These are phyloP conservation scores for Sminthopsis crassicaudata DNA, from an alignment of 2,113 vertebrate species.

Conservation along the genomic window DNA sequence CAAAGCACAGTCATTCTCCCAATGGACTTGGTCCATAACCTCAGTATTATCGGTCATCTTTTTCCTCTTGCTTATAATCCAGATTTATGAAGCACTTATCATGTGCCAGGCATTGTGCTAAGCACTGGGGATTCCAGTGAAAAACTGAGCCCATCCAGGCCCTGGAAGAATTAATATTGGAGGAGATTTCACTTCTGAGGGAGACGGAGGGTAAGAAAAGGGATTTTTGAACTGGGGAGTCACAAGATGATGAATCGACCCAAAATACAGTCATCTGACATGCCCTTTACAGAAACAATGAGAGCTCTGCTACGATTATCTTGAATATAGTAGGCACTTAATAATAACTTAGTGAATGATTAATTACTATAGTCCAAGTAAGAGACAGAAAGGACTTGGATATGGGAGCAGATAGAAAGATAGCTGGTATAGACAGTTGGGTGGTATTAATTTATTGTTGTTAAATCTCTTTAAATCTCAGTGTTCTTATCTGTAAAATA, in stretches of 20 bases:
- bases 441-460: too few relatives aligned
- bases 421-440: too few relatives aligned
- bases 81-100: not conserved
- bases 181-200: not conserved
- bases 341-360: not conserved
- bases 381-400: not conserved
- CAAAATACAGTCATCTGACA: not conserved
- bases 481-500: not conserved
- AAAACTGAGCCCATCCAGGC: not conserved
- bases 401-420: not conserved
- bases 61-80: not conserved
- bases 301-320: not conserved
- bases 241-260: not conserved
- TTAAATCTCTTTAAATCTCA: too few relatives aligned
- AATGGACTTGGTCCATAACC: not conserved
- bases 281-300: not conserved
- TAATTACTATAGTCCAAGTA: not conserved
- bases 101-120: not conserved
- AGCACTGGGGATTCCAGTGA: not conserved
- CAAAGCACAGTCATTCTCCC: not conserved
- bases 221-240: not conserved
- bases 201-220: too few relatives aligned
- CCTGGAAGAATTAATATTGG: not conserved
- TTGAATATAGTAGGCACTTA: not conserved
- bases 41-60: not conserved